Evolutionary conservation across 1,140 invertebrate genomes (phyloP).

Genomic region (Sycophila sp.): DNA sequence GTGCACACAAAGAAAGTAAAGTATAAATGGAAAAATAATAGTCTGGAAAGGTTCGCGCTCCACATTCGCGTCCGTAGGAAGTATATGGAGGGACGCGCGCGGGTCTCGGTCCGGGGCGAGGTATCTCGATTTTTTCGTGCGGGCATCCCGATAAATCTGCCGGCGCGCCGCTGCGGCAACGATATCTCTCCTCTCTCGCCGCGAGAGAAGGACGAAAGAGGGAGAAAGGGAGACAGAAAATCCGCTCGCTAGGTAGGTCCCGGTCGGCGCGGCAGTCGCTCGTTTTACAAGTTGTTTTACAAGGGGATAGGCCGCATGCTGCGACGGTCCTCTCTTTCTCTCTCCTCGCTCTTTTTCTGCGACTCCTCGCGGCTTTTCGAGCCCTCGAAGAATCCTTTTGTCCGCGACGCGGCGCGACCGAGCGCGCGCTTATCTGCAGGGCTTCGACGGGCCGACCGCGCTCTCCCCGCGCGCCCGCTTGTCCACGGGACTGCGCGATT

Average conservation of each 20-base stretch:
- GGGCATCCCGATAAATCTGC: conserved; percentile 19
- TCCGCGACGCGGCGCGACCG: conserved; percentile 1
- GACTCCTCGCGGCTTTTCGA: conserved; percentile 40
- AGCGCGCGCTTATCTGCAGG: conserved; percentile 16
- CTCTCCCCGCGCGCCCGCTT: neutral
- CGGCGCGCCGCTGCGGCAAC: neutral
- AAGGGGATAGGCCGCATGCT: conserved; percentile 50
- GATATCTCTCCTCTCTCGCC: conserved; percentile 3
- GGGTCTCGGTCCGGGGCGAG: too few relatives aligned
- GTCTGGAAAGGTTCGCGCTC: too few relatives aligned
- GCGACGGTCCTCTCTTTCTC: conserved; percentile 39
- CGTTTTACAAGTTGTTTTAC: conserved; percentile 67
- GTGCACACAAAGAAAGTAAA: too few relatives aligned
- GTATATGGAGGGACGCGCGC: too few relatives aligned
- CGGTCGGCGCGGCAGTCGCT: conserved; percentile 49
- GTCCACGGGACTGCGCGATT: neutral
- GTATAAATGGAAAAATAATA: too few relatives aligned
- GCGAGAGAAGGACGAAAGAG: conserved; percentile 33
- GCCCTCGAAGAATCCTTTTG: conserved; percentile 32
- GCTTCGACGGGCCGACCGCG: neutral
- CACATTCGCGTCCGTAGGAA: too few relatives aligned
- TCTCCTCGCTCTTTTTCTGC: conserved; percentile 6
- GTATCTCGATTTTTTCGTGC: neutral
- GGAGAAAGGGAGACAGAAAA: conserved; percentile 23
- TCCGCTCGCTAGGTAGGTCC: conserved; percentile 26